A percentile compares a stretch with the other conserved stretches of the same genome.
Conservation (phyloP, 2,888 invertebrate species). For the Epistrophe eligans region DNA sequence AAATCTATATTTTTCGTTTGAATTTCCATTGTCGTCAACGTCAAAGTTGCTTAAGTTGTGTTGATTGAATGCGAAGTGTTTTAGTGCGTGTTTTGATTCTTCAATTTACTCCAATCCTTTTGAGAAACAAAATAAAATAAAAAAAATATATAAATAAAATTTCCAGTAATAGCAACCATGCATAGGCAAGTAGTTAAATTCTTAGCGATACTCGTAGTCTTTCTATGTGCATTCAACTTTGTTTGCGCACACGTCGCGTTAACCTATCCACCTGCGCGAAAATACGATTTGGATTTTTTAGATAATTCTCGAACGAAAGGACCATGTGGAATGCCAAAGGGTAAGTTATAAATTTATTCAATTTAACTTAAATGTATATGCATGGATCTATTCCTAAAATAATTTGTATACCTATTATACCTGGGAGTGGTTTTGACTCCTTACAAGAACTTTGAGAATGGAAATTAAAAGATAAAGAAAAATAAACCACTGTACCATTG, state of each 20-base stretch:
- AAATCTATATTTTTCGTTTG: conserved; percentile 11
- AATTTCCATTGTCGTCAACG: conserved; percentile 41
- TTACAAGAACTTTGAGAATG: conserved; percentile 21
- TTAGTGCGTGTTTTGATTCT: conserved; percentile 67
- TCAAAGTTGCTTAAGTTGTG: conserved; percentile 41
- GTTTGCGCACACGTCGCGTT: conserved; percentile 90
- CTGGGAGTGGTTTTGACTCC: conserved; percentile 46
- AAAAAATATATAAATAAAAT: conserved; percentile 28
- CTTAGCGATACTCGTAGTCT: conserved; percentile 42
- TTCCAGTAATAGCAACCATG: conserved; percentile 59
- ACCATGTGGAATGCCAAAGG: conserved; percentile 98
- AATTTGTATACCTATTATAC: too few species aligned
- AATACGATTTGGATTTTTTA: conserved; percentile 95
- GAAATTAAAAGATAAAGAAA: conserved; percentile 18
- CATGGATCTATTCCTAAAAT: not conserved
- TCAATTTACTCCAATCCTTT: conserved; percentile 48
- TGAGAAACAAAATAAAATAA: conserved; percentile 35
- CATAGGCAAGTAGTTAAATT: conserved; percentile 72
- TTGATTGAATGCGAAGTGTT: conserved; percentile 66
- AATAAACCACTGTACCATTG: conserved; percentile 8
- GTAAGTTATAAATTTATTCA: conserved; percentile 85
- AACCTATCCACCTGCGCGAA: conserved; percentile 95
- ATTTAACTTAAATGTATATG: not conserved
- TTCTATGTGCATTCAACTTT: conserved; percentile 51
- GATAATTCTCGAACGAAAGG: conserved; percentile 95